Evolutionary conservation across 2,113 vertebrate species (phyloP), one percentile per base, ranked within the genome.

Genomic region (Tiliqua scincoides): DNA sequence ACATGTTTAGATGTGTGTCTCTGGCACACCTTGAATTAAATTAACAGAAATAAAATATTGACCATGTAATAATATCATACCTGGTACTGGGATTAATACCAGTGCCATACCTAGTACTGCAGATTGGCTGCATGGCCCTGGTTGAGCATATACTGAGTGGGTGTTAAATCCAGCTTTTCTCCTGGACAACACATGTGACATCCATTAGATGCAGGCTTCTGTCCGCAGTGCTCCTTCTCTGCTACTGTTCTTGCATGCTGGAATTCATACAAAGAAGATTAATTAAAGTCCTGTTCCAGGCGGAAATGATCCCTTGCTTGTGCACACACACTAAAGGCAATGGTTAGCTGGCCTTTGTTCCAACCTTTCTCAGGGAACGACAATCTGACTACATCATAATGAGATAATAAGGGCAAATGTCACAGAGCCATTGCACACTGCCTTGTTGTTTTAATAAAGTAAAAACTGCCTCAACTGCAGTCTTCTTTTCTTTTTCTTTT

Each of bases 381-480:
- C 0, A 3, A 8, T 63, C 4, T 63, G 88, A 73, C 83, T 21
- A 12, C 12, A 57, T 40, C 80, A 18, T 54, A 63, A 75, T 17
- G 43, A 87, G 27, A 48, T 88, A 90, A 37, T 61, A 89, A 77
- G 48, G 43, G 30, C 18, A 80, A 70, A 32, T 63, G 83, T 12
- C 37, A 32, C 4, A 20, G 7, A 23, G 54, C 43, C 23, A 81
- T 89, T 85, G 20, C 79, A 62, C 65, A 27, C 83, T 48, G 40
- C 23, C 54, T 85, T 83, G 4, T 84, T 77, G 30, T 57, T 88
- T 59, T 79, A 82, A 87, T n/a, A 91, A 78, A 72, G 84, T 92
- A 93, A 88, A 65, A 86, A 90, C 11, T 88, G 62, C 67, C 57
- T 20, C 48, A 59, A 91, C 85, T 3, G 30, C 61, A 93, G 67